Percentiles rank a stretch among this genome's conserved stretches.
phyloP scores from a whole-genome alignment of 2,113 vertebrate species.

The Drymodes brunneopygia region DNA sequence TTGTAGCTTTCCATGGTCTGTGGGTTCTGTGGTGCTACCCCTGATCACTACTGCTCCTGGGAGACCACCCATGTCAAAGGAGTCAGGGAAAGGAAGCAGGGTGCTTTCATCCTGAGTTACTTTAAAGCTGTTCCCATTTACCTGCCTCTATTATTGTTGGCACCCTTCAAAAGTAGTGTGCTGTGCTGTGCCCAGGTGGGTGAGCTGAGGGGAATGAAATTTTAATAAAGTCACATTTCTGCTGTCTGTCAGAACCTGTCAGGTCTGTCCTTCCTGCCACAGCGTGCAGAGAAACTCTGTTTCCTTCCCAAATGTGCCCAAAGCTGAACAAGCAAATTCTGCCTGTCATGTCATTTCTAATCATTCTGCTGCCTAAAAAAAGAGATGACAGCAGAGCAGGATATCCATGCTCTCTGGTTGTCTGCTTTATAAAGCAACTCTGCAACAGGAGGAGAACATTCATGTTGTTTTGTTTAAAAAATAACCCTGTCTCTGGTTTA shows the following conservation, averaged over 20 bases:
- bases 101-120: background rate
- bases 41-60: background rate
- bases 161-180: background rate
- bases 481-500: background rate
- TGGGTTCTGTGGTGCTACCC: background rate
- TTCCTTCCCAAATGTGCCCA: background rate
- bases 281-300: background rate
- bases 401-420: background rate
- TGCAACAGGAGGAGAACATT: background rate
- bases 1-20: background rate
- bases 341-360: slow-evolving; percentile 12
- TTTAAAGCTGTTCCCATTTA: background rate
- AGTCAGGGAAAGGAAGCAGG: background rate
- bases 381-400: background rate
- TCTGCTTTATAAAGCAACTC: background rate
- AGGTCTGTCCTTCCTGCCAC: background rate
- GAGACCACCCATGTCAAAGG: background rate
- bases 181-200: background rate
- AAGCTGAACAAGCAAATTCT: slow-evolving; percentile 31
- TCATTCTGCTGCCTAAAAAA: background rate
- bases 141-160: background rate
- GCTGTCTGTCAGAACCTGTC: background rate
- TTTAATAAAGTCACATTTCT: background rate
- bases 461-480: background rate
- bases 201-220: background rate